Evolutionary conservation across 1,140 invertebrate genomes (phyloP).

Genomic region (Brachionus paranguensis): DNA sequence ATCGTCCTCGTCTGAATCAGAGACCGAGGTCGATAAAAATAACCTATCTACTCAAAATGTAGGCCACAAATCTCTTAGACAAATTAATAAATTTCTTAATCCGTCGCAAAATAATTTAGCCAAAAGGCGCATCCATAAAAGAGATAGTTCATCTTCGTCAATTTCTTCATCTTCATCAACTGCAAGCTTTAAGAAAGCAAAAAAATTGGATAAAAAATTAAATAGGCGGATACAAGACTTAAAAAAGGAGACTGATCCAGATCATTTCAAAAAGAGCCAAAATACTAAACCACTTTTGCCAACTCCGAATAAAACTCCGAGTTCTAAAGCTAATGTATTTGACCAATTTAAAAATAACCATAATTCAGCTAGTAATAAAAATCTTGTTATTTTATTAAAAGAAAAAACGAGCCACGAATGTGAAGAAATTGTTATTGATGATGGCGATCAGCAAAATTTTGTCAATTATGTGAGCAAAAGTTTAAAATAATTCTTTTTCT

Average conservation of each 20-base stretch:
- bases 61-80: neutral
- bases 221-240: neutral
- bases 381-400: neutral
- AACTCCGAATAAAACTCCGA: neutral
- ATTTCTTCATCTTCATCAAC: constrained; percentile 15
- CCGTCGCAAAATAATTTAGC: neutral
- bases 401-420: neutral
- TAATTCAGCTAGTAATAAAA: neutral
- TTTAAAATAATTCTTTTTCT: neutral
- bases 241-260: neutral
- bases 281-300: neutral
- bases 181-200: neutral
- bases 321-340: neutral
- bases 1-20: neutral
- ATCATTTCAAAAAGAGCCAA: neutral
- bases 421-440: neutral
- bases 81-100: constrained; percentile 3
- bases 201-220: constrained; percentile 27
- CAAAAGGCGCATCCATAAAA: neutral
- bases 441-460: neutral
- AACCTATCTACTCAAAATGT: neutral
- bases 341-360: neutral
- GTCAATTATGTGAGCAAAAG: neutral
- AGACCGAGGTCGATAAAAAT: neutral
- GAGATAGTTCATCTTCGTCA: neutral